Evolutionary conservation across 2,797 vertebrate genomes (phyloP).

Genomic region (Hippopotamyrus pictus): DNA sequence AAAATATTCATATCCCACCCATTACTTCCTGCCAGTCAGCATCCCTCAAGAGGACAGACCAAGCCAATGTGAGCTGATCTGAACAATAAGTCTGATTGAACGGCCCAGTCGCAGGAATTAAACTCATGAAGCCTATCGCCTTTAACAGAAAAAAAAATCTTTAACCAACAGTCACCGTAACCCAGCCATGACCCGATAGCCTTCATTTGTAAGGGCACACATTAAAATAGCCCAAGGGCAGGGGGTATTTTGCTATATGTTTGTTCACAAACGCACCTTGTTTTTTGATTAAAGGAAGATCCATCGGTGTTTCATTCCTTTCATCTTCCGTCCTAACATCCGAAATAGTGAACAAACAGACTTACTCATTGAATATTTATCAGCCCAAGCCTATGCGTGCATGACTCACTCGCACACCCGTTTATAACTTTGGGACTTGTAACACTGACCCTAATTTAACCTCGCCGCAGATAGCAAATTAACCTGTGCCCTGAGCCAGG

Average conservation of each 20-base stretch:
- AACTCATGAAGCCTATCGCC: not conserved
- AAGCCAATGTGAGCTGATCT: not conserved
- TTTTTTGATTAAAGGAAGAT: not conserved
- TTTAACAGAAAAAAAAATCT: not conserved
- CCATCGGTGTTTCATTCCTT: slow-evolving; percentile 36
- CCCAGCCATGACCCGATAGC: not conserved
- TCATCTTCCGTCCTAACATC: slow-evolving; percentile 34
- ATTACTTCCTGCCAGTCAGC: not conserved
- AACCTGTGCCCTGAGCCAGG: slow-evolving; percentile 72
- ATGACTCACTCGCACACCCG: slow-evolving; percentile 71
- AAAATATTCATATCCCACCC: not conserved
- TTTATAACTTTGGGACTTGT: slow-evolving; percentile 81
- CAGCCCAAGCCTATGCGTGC: slow-evolving; percentile 70
- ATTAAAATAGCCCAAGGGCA: slow-evolving; percentile 12
- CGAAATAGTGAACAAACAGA: slow-evolving; percentile 44
- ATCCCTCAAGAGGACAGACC: not conserved
- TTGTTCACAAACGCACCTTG: not conserved
- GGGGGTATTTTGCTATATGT: not conserved
- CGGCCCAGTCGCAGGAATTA: not conserved
- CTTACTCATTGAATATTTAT: slow-evolving; percentile 73
- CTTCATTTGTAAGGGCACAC: not conserved
- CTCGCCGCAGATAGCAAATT: slow-evolving; percentile 76
- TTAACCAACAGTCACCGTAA: not conserved
- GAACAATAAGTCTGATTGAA: not conserved
- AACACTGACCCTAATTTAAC: slow-evolving; percentile 77